These are phyloP conservation scores for Barypeithes pellucidus DNA, from an alignment of 2,888 invertebrate species.

Conservation along the genomic window DNA sequence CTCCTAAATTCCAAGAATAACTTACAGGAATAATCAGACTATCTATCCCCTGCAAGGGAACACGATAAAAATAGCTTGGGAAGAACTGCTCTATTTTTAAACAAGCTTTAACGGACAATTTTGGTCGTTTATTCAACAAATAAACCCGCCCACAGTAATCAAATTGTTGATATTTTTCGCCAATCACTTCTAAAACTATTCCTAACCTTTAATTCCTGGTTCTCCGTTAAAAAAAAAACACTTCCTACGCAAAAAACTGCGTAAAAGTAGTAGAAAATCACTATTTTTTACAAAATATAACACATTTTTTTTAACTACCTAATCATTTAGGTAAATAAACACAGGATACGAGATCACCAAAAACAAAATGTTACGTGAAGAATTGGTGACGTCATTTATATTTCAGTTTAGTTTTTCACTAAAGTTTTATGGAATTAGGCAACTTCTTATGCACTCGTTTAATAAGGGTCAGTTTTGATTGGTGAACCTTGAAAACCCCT, in stretches of 20 bases:
- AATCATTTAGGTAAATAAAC: slow-evolving; percentile 43
- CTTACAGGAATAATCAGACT: slow-evolving; percentile 34
- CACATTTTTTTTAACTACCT: slow-evolving; percentile 29
- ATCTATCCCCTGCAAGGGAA: slow-evolving; percentile 32
- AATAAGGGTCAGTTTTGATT: slow-evolving; percentile 8
- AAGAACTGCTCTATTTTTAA: slow-evolving; percentile 44
- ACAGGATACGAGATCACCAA: slow-evolving; percentile 16
- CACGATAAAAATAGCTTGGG: slow-evolving; percentile 35
- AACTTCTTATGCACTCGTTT: slow-evolving; percentile 1
- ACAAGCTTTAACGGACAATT: slow-evolving; percentile 34
- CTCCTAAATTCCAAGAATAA: slow-evolving; percentile 29
- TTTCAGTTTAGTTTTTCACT: slow-evolving; percentile 29
- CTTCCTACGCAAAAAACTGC: slow-evolving; percentile 17
- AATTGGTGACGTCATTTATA: slow-evolving; percentile 46
- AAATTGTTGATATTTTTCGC: slow-evolving; percentile 39
- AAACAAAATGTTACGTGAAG: slow-evolving; percentile 30
- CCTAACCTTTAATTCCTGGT: slow-evolving; percentile 23
- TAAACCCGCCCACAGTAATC: slow-evolving; percentile 34
- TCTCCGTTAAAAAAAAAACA: neutral
- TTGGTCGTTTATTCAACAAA: slow-evolving; percentile 36
- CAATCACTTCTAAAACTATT: slow-evolving; percentile 27
- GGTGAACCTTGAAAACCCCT: neutral
- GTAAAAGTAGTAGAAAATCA: neutral
- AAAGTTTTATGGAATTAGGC: slow-evolving; percentile 14
- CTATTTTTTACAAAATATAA: slow-evolving; percentile 14